These are phyloP conservation scores for Hippasteria phrygiana DNA, from an alignment of 53 echinoderm and acorn worm genomes.

Conservation along the genomic window DNA sequence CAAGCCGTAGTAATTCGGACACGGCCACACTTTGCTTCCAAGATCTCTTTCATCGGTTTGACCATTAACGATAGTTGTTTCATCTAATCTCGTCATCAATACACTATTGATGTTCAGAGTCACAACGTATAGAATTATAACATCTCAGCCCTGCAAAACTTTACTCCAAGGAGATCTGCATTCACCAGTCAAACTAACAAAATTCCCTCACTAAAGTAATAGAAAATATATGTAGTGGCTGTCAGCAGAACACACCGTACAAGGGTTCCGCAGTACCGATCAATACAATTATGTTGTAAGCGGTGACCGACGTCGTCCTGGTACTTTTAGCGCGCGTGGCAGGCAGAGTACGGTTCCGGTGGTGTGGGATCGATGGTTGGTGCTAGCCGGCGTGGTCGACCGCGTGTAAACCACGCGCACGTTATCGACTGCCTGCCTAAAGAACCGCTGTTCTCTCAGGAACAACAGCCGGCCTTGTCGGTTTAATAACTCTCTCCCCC, in stretches of 20 bases:
- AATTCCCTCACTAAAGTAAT: neutral
- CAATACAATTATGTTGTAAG: slow-evolving; percentile 47
- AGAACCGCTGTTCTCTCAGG: neutral
- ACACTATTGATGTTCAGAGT: too few relatives aligned
- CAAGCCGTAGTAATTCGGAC: too few relatives aligned
- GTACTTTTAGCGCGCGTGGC: neutral
- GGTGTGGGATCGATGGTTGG: neutral
- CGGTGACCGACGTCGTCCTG: neutral
- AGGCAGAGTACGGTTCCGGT: neutral
- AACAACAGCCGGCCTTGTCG: neutral
- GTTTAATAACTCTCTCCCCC: slow-evolving; percentile 33
- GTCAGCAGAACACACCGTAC: neutral
- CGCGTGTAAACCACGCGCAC: neutral
- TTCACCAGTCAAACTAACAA: too few relatives aligned
- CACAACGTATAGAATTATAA: too few relatives aligned
- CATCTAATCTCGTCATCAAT: too few relatives aligned
- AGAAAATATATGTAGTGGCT: neutral
- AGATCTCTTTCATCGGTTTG: too few relatives aligned
- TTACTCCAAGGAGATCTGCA: too few relatives aligned
- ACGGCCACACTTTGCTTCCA: too few relatives aligned
- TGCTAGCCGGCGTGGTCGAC: neutral
- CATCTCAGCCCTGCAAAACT: too few relatives aligned
- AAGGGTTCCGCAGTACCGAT: neutral
- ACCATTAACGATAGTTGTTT: too few relatives aligned
- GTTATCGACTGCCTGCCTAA: neutral